Base-by-base conservation (phyloP, 2,888 invertebrate genomes). In the Pammene fasciana region DNA sequence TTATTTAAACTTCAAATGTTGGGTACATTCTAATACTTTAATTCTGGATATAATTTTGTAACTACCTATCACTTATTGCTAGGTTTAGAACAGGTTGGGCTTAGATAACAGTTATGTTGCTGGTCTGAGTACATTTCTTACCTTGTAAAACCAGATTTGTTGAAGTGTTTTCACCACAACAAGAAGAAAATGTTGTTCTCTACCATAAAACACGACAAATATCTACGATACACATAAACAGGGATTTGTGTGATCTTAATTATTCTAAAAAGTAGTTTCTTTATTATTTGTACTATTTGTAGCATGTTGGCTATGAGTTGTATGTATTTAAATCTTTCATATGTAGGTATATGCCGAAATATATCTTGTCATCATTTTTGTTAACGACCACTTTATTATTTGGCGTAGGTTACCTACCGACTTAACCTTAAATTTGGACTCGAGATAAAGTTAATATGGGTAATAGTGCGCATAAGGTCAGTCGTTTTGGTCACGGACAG, bases 101-200 rank as follows among this genome's bases (percentile, higher is more conserved):
- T 64, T 68, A 52, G 48, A n/a, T 65, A 65, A 57, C 52, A 18
- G 38, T 57, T 52, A 64, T 56, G 38, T n/a, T 8, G 16, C 48
- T 36, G 14, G 26, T 18, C n/a, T 14, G 8, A 13, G 34, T 38
- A 61, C 10, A 14, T 61, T 57, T 68, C 57, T 52, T 59, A 50
- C 45, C 52, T 64, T 45, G 50, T 36, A 43, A 38, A 65, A 68
- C 68, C 57, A n/a, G 64, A 46, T 64, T 56, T 26, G n/a, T 46
- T 13, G 5, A 41, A 0, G 18, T 36, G 46, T 55, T 55, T 36
- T 57, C 16, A 43, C 18, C 38, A 38, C 38, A 38, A 38, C 38
- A 38, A 9, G 38, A 38, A 38, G 2, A 26, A 26, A 26, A 26
- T 26, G 6, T 9, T 9, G 43, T 43, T 43, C 10, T 43, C 43